Percentiles rank a stretch among this genome's conserved stretches.
These are phyloP conservation scores for Agapornis canus DNA, from an alignment of 2,797 vertebrate species.

Conservation along the genomic window DNA sequence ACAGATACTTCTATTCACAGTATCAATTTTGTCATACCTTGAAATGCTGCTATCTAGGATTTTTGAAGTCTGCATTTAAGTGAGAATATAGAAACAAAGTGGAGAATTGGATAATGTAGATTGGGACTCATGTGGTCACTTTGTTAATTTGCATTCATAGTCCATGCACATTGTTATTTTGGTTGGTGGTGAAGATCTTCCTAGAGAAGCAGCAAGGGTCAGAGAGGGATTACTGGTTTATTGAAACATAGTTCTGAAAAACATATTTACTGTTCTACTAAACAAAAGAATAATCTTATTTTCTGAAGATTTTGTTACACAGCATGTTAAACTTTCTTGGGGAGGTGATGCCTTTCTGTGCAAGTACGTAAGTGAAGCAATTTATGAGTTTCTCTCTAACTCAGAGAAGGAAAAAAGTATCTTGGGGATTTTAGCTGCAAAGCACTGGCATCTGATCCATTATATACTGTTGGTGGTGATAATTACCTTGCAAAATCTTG, in stretches of 20 bases:
- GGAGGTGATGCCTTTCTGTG: neutral
- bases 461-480: neutral
- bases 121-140: neutral
- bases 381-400: neutral
- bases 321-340: neutral
- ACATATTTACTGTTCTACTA: neutral
- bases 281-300: neutral
- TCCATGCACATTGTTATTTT: neutral
- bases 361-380: neutral
- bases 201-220: neutral
- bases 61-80: neutral
- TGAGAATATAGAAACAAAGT: neutral
- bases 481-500: neutral
- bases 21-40: neutral
- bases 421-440: neutral
- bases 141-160: neutral
- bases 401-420: neutral
- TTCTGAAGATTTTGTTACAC: neutral
- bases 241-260: neutral
- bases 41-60: neutral
- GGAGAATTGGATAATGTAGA: neutral
- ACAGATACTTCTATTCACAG: neutral
- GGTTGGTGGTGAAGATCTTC: neutral
- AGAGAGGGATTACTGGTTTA: neutral
- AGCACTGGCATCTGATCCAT: neutral